These are phyloP conservation scores for Lasioglossum vierecki DNA, from an alignment of 2,888 invertebrate genomes.

Conservation along the genomic window DNA sequence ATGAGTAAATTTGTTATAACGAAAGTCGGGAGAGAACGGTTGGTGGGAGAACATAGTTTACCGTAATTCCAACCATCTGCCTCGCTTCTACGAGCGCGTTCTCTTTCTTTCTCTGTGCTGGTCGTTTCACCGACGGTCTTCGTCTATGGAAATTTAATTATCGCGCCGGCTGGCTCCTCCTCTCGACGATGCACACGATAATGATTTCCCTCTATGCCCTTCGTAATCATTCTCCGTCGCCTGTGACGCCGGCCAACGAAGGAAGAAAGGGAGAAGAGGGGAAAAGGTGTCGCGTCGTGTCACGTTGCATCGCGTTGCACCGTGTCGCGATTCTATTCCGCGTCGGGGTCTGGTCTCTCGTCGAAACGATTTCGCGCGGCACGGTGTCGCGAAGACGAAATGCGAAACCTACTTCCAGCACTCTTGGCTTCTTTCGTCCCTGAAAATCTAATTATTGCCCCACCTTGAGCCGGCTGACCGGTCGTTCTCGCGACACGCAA, in stretches of 20 bases:
- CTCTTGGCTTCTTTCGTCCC: conserved; percentile 63
- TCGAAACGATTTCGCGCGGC: background rate
- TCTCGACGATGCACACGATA: conserved; percentile 63
- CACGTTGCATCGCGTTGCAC: background rate
- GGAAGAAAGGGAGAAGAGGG: background rate
- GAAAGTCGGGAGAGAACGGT: conserved; percentile 35
- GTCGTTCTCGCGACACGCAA: conserved; percentile 45
- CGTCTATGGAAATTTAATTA: conserved; percentile 79
- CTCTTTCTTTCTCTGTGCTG: conserved; percentile 29
- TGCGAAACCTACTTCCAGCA: conserved; percentile 50
- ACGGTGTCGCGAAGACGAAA: conserved; percentile 45
- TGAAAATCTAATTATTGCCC: conserved; percentile 69
- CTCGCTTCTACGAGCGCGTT: conserved; percentile 28
- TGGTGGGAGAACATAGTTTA: conserved; percentile 49
- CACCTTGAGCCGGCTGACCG: conserved; percentile 51
- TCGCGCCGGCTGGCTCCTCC: conserved; percentile 66
- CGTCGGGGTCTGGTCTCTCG: background rate
- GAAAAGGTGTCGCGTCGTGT: conserved; percentile 1
- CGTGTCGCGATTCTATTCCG: background rate
- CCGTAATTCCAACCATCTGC: conserved; percentile 48
- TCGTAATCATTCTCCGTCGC: conserved; percentile 49
- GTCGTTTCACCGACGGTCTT: conserved; percentile 54
- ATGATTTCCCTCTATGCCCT: conserved; percentile 63
- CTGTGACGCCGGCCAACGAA: background rate
- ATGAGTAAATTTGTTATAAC: conserved; percentile 54